Base-by-base conservation (phyloP, 2,113 vertebrate species). In the Sardina pilchardus region DNA sequence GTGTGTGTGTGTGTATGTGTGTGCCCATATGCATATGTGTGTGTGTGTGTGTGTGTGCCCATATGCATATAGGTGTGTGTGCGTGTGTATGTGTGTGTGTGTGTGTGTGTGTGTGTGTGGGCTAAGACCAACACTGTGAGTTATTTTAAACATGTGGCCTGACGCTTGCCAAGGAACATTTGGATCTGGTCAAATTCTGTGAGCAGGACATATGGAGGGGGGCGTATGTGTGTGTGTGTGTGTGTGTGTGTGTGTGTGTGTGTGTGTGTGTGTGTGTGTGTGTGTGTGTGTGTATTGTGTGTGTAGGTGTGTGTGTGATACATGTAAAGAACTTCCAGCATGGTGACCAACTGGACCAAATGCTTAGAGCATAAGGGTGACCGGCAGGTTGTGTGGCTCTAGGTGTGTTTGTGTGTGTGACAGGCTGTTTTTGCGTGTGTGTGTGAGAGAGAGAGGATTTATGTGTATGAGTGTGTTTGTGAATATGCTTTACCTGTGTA, bases 21-120 rank as follows among this genome's bases (percentile, higher is more conserved):
- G 19, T 87, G 42, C 34, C 6, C 42, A 26, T 82, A n/a, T 82
- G 42, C 81, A 45, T 84, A 42, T 71, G 82, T 44, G 48, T 39
- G 81, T 50, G 82, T 85, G 80, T 30, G 63, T 39, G 19, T 63
- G 56, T 63, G 56, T 63, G 56, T 63, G 21, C 21, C 24, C 6
- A 24, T n/a, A 24, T 59, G 56, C 24, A 19, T 56, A 19, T 24
- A 19, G 1, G 43, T 48, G 6, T 83, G 47, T 83, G 45, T 47
- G 39, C 84, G 56, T 47, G 39, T 84, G 78, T n/a, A n/a, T 80
- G n/a, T 59, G 34, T 83, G 36, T 63, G 71, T 83, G 45, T 83
- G 82, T 63, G 59, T 63, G 59, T 63, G n/a, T 63, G 59, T 63
- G 59, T 63, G 59, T 63, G 59, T 63, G 59, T 63, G 42, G 81